A percentile compares a stretch with the other conserved stretches of the same genome.
These are phyloP conservation scores for Chlorospingus semifuscus DNA, from an alignment of 2,797 vertebrate genomes.

Conservation along the genomic window DNA sequence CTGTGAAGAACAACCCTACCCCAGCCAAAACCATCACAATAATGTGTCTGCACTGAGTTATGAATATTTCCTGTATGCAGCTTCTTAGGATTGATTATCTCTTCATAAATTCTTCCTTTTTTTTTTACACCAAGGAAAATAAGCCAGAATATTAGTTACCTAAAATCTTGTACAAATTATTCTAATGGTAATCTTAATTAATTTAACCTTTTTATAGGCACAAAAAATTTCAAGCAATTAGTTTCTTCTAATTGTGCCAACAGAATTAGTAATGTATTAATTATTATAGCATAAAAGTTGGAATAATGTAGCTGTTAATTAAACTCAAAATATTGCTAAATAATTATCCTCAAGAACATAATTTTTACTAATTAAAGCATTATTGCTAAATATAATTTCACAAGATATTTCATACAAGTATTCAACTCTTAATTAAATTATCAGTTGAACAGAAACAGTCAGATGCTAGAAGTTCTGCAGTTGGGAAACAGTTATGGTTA, in stretches of 20 bases:
- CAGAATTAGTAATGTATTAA: constrained; percentile 49
- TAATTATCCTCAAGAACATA: constrained; percentile 31
- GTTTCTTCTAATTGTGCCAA: constrained; percentile 46
- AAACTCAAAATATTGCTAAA: constrained; percentile 39
- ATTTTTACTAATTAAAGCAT: constrained; percentile 52
- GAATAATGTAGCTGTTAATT: constrained; percentile 46
- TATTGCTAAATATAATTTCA: constrained; percentile 35
- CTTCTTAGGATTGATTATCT: neutral
- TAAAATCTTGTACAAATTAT: neutral
- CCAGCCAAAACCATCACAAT: neutral
- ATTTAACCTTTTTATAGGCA: constrained; percentile 40
- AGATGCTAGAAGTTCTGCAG: neutral
- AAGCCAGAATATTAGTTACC: neutral
- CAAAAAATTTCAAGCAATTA: constrained; percentile 45
- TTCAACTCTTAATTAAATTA: neutral
- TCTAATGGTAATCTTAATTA: constrained; percentile 8
- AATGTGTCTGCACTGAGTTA: neutral
- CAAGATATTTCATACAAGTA: neutral
- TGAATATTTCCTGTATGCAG: neutral
- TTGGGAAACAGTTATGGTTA: neutral
- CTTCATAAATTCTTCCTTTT: neutral
- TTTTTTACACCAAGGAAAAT: neutral
- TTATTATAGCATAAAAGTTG: constrained; percentile 34
- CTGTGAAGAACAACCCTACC: too few species aligned
- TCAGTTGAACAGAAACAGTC: neutral